A percentile compares a stretch with the other conserved stretches of the same genome.
These are phyloP conservation scores for Todiramphus saurophagus DNA, from an alignment of 2,113 vertebrate species.

Conservation along the genomic window DNA sequence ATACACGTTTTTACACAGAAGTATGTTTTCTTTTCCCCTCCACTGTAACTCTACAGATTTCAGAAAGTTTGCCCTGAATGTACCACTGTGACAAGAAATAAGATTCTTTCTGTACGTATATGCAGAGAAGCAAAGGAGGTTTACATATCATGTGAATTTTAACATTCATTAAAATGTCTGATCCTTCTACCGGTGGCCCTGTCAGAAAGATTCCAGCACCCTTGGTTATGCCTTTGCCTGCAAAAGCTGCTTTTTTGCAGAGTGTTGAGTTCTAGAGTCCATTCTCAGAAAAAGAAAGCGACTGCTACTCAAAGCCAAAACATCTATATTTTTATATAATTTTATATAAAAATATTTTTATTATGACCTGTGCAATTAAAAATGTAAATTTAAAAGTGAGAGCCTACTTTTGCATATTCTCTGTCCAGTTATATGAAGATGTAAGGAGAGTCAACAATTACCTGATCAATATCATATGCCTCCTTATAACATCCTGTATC, in stretches of 20 bases:
- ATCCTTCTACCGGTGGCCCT: neutral
- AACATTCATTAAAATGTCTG: neutral
- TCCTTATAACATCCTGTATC: neutral
- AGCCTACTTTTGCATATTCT: neutral
- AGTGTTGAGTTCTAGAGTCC: accelerated
- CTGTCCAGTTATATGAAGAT: neutral
- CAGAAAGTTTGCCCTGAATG: neutral
- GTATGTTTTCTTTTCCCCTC: neutral
- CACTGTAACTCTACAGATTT: neutral
- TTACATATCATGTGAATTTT: neutral
- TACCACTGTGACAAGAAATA: neutral
- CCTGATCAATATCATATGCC: neutral
- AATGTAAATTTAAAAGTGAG: neutral
- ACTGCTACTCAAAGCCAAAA: neutral
- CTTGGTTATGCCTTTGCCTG: neutral
- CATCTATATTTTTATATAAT: neutral
- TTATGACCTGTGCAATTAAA: neutral
- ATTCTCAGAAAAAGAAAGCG: neutral
- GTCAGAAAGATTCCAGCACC: neutral
- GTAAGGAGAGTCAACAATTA: neutral
- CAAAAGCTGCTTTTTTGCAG: neutral
- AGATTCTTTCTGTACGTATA: neutral
- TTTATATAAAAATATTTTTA: neutral
- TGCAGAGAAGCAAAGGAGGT: neutral
- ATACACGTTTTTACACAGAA: neutral